Evolutionary conservation across 2,888 invertebrate genomes (phyloP).

Genomic region (Aleiodes testaceus): DNA sequence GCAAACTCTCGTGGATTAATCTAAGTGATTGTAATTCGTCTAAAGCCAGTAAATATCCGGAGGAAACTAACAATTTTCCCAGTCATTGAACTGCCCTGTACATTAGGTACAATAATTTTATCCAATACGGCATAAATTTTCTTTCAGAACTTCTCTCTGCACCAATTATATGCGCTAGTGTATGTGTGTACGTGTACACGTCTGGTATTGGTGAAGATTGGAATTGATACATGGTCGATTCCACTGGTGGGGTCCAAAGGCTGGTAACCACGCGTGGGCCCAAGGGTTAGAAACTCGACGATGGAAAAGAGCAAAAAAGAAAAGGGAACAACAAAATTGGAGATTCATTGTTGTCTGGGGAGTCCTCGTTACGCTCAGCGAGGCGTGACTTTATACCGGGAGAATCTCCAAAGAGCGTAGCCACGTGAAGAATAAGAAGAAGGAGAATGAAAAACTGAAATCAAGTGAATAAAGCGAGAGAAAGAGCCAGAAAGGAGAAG

Average conservation of each 20-base stretch:
- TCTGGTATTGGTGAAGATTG: conserved; percentile 12
- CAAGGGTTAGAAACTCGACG: conserved; percentile 41
- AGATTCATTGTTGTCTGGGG: conserved; percentile 60
- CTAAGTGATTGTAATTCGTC: too few relatives aligned
- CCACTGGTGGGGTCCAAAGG: conserved; percentile 37
- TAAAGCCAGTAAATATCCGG: not conserved
- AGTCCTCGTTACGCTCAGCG: conserved; percentile 55
- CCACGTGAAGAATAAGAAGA: conserved; percentile 30
- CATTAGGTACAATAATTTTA: not conserved
- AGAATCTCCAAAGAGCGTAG: conserved; percentile 40
- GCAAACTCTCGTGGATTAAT: too few relatives aligned
- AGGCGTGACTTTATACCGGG: conserved; percentile 54
- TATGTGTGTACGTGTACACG: conserved; percentile 5
- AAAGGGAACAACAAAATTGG: conserved; percentile 57
- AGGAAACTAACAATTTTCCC: conserved; percentile 16
- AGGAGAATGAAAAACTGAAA: conserved; percentile 25
- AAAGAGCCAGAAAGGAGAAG: not conserved
- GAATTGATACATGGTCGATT: conserved; percentile 46
- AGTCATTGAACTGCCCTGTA: conserved; percentile 19
- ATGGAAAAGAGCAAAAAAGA: conserved; percentile 49
- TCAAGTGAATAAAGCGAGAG: conserved; percentile 31
- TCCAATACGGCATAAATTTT: conserved; percentile 5
- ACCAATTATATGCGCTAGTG: not conserved
- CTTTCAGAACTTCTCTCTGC: not conserved
- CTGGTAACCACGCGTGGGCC: conserved; percentile 38